Percentiles rank a stretch among this genome's conserved stretches.
phyloP scores from a whole-genome alignment of 2,888 invertebrate genomes.

The Ametastegia equiseti region DNA sequence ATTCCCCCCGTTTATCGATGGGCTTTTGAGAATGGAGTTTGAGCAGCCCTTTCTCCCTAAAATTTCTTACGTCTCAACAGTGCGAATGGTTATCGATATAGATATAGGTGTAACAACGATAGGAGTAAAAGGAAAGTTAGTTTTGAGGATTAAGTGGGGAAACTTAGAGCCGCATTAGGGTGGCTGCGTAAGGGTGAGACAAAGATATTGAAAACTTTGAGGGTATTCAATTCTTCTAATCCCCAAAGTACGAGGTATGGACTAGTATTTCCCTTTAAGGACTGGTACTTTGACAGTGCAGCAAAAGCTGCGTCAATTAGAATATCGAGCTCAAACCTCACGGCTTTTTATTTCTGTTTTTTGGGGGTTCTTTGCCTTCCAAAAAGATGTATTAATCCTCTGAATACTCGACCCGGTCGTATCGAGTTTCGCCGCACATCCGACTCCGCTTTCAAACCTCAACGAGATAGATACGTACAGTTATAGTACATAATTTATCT shows the following conservation, averaged over 20 bases:
- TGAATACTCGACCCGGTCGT: conserved; percentile 4
- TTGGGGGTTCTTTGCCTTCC: not conserved
- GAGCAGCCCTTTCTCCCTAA: not conserved
- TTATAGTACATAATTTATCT: too few relatives aligned
- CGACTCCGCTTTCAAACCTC: conserved; percentile 1
- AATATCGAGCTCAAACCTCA: not conserved
- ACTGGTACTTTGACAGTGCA: not conserved
- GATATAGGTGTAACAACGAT: not conserved
- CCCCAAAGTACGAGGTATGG: too few relatives aligned
- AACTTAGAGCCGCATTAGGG: not conserved
- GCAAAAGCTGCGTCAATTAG: not conserved
- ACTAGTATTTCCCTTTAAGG: too few relatives aligned
- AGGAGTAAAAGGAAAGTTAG: conserved; percentile 22
- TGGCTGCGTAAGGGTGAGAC: not conserved
- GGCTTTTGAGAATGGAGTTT: not conserved
- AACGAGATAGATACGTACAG: not conserved
- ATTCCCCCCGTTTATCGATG: conserved; percentile 2
- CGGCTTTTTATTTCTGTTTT: not conserved
- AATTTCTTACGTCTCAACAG: not conserved
- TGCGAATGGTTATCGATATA: not conserved
- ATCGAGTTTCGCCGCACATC: conserved; percentile 12
- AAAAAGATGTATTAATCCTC: conserved; percentile 28
- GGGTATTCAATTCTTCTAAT: not conserved
- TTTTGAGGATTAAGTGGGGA: conserved; percentile 11
- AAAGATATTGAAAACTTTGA: not conserved